Percentiles rank a stretch among this genome's conserved stretches.
Evolutionary conservation across 2,888 invertebrate genomes (phyloP).

Genomic region (Oscheius onirici): DNA sequence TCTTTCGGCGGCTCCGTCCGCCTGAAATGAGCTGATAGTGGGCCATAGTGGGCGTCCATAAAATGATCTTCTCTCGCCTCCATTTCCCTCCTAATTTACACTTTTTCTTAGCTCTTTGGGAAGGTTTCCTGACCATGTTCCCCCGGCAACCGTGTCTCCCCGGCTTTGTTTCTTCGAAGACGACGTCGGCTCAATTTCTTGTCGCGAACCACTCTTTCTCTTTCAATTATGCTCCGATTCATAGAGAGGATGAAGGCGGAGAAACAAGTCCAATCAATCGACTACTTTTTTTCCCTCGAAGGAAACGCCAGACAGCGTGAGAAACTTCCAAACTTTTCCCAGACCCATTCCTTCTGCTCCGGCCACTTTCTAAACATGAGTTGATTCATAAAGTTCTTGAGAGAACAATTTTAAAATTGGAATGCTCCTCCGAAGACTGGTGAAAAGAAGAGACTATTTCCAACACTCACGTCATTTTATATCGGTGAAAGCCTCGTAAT

Average conservation of each 20-base stretch:
- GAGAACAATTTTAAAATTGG: too few relatives aligned
- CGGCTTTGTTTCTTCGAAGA: conserved; percentile 18
- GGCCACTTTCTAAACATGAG: too few relatives aligned
- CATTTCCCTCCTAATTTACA: not conserved
- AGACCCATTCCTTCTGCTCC: too few relatives aligned
- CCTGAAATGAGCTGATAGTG: conserved; percentile 20
- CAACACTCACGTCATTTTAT: not conserved
- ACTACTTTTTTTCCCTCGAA: not conserved
- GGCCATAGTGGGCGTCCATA: conserved; percentile 15
- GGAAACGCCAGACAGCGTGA: too few relatives aligned
- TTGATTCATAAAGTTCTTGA: too few relatives aligned
- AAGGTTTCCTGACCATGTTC: not conserved
- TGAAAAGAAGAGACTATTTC: too few relatives aligned
- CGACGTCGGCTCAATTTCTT: not conserved
- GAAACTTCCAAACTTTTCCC: too few relatives aligned
- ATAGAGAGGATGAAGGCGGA: not conserved
- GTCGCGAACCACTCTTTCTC: not conserved
- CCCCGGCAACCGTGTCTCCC: conserved; percentile 1
- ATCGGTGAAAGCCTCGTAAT: not conserved
- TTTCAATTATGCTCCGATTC: conserved; percentile 4
- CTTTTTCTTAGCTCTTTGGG: not conserved
- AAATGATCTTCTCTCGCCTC: not conserved
- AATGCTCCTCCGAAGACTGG: too few relatives aligned
- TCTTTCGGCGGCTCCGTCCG: not conserved
- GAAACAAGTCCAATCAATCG: not conserved